phyloP scores from a whole-genome alignment of 2,797 vertebrate genomes.

The Oreochromis grahami region DNA sequence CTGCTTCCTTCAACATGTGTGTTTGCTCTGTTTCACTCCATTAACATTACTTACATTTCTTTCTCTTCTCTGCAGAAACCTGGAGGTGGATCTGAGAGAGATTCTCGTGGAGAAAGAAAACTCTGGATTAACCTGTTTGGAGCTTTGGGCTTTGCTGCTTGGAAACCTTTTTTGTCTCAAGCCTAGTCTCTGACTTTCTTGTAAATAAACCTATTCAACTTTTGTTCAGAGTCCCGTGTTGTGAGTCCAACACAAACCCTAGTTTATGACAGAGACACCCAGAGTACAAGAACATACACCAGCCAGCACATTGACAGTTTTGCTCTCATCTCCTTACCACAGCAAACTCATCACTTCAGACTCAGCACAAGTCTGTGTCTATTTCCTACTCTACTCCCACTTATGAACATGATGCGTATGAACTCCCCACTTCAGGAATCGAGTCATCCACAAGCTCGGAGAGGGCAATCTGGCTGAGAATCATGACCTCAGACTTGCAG shows the following conservation, averaged over 20 bases:
- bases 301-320: neutral
- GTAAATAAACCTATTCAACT: neutral
- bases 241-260: neutral
- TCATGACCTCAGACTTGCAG: neutral
- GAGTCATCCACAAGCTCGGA: accelerated
- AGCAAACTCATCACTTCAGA: neutral
- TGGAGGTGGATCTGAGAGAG: neutral
- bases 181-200: neutral
- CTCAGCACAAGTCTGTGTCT: neutral
- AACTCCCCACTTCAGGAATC: neutral
- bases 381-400: neutral
- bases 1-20: neutral
- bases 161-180: neutral
- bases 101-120: accelerated
- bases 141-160: neutral
- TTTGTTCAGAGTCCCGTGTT: neutral
- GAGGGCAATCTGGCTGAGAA: no score
- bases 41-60: neutral
- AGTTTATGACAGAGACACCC: neutral
- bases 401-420: neutral
- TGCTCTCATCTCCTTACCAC: neutral
- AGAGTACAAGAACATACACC: neutral
- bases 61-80: neutral
- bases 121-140: neutral
- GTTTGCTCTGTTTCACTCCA: neutral